Evolutionary conservation across 2,113 vertebrate genomes (phyloP), one percentile per base, ranked within the genome.

Genomic region (Dinomys branickii): DNA sequence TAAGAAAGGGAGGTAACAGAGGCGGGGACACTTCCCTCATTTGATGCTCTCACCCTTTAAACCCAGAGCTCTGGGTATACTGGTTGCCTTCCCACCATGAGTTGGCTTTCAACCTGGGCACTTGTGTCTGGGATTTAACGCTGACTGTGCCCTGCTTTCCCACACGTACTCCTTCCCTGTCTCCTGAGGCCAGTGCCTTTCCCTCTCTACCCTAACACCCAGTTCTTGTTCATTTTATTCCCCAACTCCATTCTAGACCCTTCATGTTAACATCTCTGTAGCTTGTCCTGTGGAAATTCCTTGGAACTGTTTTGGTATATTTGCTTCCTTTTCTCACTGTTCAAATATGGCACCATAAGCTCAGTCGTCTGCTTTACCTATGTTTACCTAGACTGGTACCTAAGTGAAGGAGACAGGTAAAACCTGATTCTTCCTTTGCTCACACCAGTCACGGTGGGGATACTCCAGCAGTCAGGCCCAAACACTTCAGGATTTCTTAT

Each of bases 1-100:
- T 99, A 99, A 90, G 99, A 99, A 99, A 98, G 97, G 99, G 89
- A 78, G 94, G 85, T 28, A 41, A 7, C 67, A n/a, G 35, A 67
- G 13, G 6, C 20, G 16, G 35, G 35, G 67, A n/a, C 35, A n/a
- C 67, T 69, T 16, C 7, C 14, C 52, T 56, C 47, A 41, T 80
- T n/a, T 9, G 58, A 38, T 44, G 82, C 88, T 56, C 63, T 77
- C 33, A 16, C 14, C 10, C 28, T 54, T 30, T 63, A 63, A 63
- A 11, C 28, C 26, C 9, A 63, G 61, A 12, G 61, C n/a, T 17
- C 61, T 38, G n/a, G n/a, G 20, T 28, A 19, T 38, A 61, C 77
- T 47, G 4, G 54, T 90, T 69, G 75, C 50, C 88, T 94, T 94
- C 59, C 84, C 86, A 59, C 80, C 33, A 11, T 65, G 33, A 58